Evolutionary conservation across 1,140 invertebrate genomes (phyloP), one percentile per base, ranked within the genome.

Genomic region (Zaprionus africanus): DNA sequence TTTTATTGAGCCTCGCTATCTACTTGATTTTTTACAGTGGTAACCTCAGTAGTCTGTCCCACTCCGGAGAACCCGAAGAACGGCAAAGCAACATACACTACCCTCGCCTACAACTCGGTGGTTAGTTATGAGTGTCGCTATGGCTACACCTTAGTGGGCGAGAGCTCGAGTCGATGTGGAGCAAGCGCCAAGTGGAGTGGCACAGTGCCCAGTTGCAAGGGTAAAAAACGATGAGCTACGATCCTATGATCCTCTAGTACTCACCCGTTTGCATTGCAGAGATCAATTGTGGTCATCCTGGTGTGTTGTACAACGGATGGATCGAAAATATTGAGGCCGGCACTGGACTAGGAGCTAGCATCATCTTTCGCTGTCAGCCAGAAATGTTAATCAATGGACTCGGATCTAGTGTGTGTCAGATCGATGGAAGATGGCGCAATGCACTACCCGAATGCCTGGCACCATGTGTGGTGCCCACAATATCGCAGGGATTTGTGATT

Each of bases 141-240:
- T 90, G 98, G 98, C 1, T 99, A 96, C 93, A 96, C 96, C 31
- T 94, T 99, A n/a, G 95, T 97, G 1, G 98, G 98, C 0, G 96
- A 97, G 68, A 94, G 95, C 4, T 98, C 97, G 6, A 94, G 98
- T 87, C 94, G 96, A 51, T 99, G 98, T 93, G 96, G 96, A 3
- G 96, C 98, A 3, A 97, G 99, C 93, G 96, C 96, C 91, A 96
- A 96, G 91, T 99, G 98, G 98, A 96, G 97, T 15, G 98, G 97
- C 34, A 94, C 95, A 13, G 95, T 97, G 78, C 97, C 98, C 1
- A 93, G 94, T 34, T 99, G 98, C 93, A 97, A 98, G 95, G 91
- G 91, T 92, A 73, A 73, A 56, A 26, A 5, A 1, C 46, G 12
- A 15, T 49, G 2, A 59, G 46, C 31, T 11, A 9, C 31, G 5